Conservation (phyloP, 92 coral and sea anemone genomes). For the Palythoa heliodiscus region DNA sequence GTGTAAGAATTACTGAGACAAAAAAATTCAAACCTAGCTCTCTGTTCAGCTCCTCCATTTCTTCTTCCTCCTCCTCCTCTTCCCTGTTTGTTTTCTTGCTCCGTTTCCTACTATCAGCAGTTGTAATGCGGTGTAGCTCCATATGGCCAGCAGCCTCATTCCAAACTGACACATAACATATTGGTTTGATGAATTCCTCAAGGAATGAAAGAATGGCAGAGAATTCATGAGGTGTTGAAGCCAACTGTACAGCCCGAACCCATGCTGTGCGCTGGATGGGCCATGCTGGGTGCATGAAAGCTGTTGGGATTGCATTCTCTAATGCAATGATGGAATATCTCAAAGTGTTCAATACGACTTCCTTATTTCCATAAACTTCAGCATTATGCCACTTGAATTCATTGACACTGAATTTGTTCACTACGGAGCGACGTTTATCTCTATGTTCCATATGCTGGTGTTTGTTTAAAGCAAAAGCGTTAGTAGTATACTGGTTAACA, state of each 20-base stretch:
- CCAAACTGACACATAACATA: slow-evolving; percentile 90
- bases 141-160: slow-evolving; percentile 90
- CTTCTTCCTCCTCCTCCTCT: slow-evolving; percentile 89
- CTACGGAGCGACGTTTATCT: slow-evolving; percentile 85
- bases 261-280: slow-evolving; percentile 97
- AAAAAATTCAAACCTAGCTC: slow-evolving; percentile 57
- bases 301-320: slow-evolving; percentile 86
- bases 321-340: slow-evolving; percentile 87
- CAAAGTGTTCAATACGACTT: slow-evolving; percentile 81
- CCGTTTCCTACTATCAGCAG: slow-evolving; percentile 69
- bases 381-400: slow-evolving; percentile 88
- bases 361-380: slow-evolving; percentile 83
- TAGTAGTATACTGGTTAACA: slow-evolving; percentile 79
- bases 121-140: slow-evolving; percentile 78
- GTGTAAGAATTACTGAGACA: too few relatives aligned
- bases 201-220: slow-evolving; percentile 84
- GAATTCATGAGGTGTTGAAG: slow-evolving; percentile 85
- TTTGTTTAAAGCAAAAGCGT: slow-evolving; percentile 88
- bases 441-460: slow-evolving; percentile 91
- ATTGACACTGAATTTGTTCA: slow-evolving; percentile 78
- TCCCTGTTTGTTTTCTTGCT: slow-evolving; percentile 71
- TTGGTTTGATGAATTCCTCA: slow-evolving; percentile 85
- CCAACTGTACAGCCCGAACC: slow-evolving; percentile 91
- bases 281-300: slow-evolving; percentile 99
- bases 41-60: slow-evolving; percentile 59